Evolutionary conservation across 2,888 invertebrate species (phyloP).

Genomic region (Morpho helenor): DNA sequence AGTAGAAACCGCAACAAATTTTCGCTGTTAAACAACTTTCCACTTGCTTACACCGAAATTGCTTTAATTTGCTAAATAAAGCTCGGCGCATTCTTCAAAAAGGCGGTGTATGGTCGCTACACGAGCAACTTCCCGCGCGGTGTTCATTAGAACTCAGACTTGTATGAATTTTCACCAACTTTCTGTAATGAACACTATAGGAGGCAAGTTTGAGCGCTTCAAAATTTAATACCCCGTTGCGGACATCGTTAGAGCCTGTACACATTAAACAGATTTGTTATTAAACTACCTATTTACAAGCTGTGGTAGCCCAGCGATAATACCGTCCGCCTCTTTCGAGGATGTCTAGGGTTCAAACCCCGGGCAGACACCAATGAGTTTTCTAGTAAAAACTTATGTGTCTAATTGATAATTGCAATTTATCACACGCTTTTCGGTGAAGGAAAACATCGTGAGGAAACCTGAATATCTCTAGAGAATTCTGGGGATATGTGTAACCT

Average conservation of each 20-base stretch:
- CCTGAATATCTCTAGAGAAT: too few species aligned
- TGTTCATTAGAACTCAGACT: slow-evolving; percentile 77
- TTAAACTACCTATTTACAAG: too few species aligned
- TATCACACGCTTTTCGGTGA: too few species aligned
- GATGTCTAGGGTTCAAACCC: too few species aligned
- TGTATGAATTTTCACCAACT: slow-evolving; percentile 75
- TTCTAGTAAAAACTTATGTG: too few species aligned
- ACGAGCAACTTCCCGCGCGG: slow-evolving; percentile 59
- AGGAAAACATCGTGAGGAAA: too few species aligned
- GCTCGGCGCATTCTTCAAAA: slow-evolving; percentile 32
- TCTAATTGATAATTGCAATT: too few species aligned
- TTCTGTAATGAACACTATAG: slow-evolving; percentile 75
- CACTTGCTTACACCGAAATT: slow-evolving; percentile 25
- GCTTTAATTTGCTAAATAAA: slow-evolving; percentile 39
- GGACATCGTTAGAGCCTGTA: slow-evolving; percentile 43
- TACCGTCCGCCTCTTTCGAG: too few species aligned
- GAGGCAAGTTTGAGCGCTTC: slow-evolving; percentile 73
- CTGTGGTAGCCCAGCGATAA: too few species aligned
- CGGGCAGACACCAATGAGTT: too few species aligned
- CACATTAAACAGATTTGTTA: slow-evolving; percentile 5
- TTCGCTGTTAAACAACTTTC: slow-evolving; percentile 14
- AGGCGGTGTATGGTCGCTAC: slow-evolving; percentile 41
- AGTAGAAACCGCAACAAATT: slow-evolving; percentile 12
- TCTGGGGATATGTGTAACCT: too few species aligned
- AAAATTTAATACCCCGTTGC: slow-evolving; percentile 69